Evolutionary conservation across 2,888 invertebrate species (phyloP).

Genomic region (Drosophila mimica): DNA sequence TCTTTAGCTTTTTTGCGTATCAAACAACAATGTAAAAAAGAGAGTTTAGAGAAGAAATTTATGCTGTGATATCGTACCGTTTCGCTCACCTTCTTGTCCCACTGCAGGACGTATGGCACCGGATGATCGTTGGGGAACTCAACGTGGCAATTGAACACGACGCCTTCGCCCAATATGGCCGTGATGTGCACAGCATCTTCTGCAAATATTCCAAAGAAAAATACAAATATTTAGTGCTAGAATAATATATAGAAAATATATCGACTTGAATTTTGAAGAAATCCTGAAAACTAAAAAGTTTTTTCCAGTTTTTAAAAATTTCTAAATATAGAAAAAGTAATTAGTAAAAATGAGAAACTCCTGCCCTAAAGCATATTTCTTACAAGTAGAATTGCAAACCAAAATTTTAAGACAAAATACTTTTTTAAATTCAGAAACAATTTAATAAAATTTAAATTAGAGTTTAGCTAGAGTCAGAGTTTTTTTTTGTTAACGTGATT

Average conservation of each 20-base stretch:
- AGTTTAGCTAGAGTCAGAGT: too few species aligned
- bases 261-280: background rate
- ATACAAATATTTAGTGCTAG: background rate
- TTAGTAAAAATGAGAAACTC: too few species aligned
- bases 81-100: constrained; percentile 99
- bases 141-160: constrained; percentile 99
- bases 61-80: constrained; percentile 92
- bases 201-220: constrained; percentile 55
- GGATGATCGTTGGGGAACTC: constrained; percentile 98
- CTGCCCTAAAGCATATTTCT: too few species aligned
- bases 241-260: background rate
- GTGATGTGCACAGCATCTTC: constrained; percentile 97
- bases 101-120: constrained; percentile 98
- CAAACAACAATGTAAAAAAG: constrained; percentile 85
- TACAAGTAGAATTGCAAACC: too few species aligned
- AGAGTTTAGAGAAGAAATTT: constrained; percentile 86
- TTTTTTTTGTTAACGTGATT: background rate
- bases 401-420: background rate
- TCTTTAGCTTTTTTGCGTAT: constrained; percentile 81
- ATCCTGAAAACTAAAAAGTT: background rate
- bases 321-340: too few species aligned
- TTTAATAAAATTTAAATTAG: too few species aligned
- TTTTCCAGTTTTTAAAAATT: too few species aligned
- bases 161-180: constrained; percentile 98
- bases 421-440: background rate